phyloP scores from a whole-genome alignment of 2,797 vertebrate genomes.

The Chloroceryle amazona region DNA sequence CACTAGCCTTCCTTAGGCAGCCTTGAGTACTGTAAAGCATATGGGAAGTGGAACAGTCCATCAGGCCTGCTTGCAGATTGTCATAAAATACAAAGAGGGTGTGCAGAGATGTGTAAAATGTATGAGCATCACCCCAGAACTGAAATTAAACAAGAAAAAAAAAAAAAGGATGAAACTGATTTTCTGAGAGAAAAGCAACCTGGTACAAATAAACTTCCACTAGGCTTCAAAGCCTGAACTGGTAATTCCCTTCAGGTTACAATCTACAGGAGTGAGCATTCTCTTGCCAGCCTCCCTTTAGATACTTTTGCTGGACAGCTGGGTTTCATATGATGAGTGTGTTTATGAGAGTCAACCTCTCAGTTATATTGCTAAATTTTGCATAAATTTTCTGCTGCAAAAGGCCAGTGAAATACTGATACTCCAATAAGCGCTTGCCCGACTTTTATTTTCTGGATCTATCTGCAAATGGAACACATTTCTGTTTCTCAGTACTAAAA shows the following conservation, averaged over 20 bases:
- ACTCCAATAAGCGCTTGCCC: background rate
- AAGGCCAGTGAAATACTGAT: background rate
- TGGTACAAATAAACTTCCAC: background rate
- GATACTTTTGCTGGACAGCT: background rate
- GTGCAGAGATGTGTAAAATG: background rate
- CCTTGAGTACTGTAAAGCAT: rapidly evolving
- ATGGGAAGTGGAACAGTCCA: background rate
- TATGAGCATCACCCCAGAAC: background rate
- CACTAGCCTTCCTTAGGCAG: background rate
- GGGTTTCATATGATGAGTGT: background rate
- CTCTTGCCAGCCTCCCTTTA: background rate
- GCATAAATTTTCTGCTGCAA: background rate
- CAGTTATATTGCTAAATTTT: background rate
- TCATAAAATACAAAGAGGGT: background rate
- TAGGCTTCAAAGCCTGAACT: background rate
- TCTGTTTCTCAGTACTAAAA: background rate
- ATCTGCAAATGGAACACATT: background rate
- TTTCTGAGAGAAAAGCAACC: background rate
- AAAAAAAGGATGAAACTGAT: background rate
- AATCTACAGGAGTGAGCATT: background rate
- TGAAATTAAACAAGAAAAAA: background rate
- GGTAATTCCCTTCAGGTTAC: background rate
- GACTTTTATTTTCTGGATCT: background rate
- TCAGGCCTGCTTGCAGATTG: background rate
- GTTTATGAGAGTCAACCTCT: background rate